phyloP scores from a whole-genome alignment of 2,888 invertebrate species.

The Tenodera sinensis region DNA sequence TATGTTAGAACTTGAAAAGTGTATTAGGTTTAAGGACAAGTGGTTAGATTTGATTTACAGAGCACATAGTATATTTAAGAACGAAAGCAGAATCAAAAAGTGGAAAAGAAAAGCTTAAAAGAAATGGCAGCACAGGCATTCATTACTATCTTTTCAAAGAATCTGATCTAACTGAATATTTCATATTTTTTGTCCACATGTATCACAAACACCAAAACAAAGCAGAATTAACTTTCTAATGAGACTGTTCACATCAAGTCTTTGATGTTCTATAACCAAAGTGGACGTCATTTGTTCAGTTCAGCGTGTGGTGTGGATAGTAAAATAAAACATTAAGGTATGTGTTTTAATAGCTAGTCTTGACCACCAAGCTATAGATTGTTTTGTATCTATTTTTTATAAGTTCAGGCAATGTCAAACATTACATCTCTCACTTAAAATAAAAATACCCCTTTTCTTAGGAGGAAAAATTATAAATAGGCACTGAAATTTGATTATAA shows the following conservation, averaged over 20 bases:
- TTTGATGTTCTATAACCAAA: neutral
- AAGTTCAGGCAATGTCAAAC: neutral
- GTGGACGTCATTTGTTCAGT: neutral
- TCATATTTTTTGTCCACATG: neutral
- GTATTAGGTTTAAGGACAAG: constrained; percentile 1
- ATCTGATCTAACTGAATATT: neutral
- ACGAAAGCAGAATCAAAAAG: neutral
- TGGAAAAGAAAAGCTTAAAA: neutral
- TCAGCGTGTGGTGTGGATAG: neutral
- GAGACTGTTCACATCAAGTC: neutral
- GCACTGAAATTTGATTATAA: neutral
- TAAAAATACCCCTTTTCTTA: neutral
- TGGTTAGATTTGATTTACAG: neutral
- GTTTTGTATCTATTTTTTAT: constrained; percentile 15
- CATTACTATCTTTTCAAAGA: neutral
- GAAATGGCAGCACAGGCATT: neutral
- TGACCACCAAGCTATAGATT: constrained; percentile 7
- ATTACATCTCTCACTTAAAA: neutral
- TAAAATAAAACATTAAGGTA: neutral
- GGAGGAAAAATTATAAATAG: neutral
- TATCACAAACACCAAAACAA: constrained; percentile 1
- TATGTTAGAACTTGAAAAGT: neutral
- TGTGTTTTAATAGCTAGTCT: constrained; percentile 12
- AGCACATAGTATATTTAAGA: neutral
- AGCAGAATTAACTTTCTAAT: neutral